Conservation (phyloP, 2,888 invertebrate species). For the Oscheius myriophilus region DNA sequence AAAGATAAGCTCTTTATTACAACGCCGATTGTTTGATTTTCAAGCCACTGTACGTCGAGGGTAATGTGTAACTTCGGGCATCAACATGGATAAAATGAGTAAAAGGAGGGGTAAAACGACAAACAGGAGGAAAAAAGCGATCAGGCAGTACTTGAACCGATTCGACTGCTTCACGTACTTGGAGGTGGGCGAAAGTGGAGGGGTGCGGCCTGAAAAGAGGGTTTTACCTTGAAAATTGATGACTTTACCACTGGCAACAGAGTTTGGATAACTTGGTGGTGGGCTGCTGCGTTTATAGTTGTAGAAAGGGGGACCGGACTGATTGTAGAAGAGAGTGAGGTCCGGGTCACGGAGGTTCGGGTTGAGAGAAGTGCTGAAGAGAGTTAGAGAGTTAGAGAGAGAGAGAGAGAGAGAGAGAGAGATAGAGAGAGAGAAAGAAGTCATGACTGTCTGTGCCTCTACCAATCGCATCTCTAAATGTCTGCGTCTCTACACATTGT, state of each 20-base stretch:
- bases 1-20: too few relatives aligned
- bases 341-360: constrained; percentile 54
- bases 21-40: too few relatives aligned
- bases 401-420: neutral
- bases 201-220: neutral
- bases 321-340: constrained; percentile 51
- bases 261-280: constrained; percentile 43
- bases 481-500: neutral
- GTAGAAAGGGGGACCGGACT: constrained; percentile 45
- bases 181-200: constrained; percentile 2
- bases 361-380: constrained; percentile 51
- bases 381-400: neutral
- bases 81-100: constrained; percentile 1
- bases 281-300: constrained; percentile 46
- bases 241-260: neutral
- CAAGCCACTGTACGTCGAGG: too few relatives aligned
- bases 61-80: too few relatives aligned
- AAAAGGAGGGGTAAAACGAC: constrained; percentile 14
- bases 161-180: constrained; percentile 12
- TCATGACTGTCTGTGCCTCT: too few relatives aligned
- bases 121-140: constrained; percentile 18
- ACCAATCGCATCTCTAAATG: neutral
- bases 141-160: constrained; percentile 6
- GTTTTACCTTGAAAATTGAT: neutral
- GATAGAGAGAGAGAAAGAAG: too few relatives aligned